phyloP scores from a whole-genome alignment of 1,140 invertebrate species.

The Bursaphelenchus mucronatus region DNA sequence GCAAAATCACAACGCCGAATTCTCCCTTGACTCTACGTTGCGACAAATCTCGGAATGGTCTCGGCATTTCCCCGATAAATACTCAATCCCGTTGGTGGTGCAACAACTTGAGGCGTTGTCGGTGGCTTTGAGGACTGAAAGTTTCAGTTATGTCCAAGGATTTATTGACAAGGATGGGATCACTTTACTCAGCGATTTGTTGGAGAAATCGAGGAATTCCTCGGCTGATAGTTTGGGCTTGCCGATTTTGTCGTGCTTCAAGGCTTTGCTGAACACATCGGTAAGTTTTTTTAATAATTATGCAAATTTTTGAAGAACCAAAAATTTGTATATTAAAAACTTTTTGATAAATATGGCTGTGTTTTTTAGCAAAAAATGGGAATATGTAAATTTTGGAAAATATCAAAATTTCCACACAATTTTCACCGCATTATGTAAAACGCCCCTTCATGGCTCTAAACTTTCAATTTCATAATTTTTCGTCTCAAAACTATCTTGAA shows the following conservation, averaged over 20 bases:
- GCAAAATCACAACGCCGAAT: constrained; percentile 2
- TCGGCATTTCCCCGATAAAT: constrained; percentile 34
- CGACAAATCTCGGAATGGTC: constrained; percentile 7
- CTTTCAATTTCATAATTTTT: no score
- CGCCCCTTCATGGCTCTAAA: no score
- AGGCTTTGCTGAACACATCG: constrained; percentile 48
- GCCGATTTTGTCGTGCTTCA: constrained; percentile 41
- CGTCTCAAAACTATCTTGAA: no score
- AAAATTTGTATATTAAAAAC: constrained; percentile 11
- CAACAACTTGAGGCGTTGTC: constrained; percentile 46
- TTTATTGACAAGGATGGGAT: constrained; percentile 43
- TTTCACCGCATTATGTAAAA: no score
- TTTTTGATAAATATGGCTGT: neutral
- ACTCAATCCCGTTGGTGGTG: constrained; percentile 34
- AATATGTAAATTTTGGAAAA: no score
- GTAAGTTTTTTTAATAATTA: constrained; percentile 30
- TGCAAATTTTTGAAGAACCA: neutral
- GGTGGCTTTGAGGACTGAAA: constrained; percentile 48
- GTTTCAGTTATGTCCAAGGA: constrained; percentile 40
- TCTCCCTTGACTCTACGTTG: neutral
- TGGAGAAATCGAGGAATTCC: constrained; percentile 32
- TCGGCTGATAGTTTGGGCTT: constrained; percentile 35
- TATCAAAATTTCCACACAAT: no score
- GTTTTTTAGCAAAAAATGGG: no score
- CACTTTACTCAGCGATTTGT: constrained; percentile 17